Evolutionary conservation across 1,140 invertebrate species (phyloP).

Genomic region (Bradynema listronoti): DNA sequence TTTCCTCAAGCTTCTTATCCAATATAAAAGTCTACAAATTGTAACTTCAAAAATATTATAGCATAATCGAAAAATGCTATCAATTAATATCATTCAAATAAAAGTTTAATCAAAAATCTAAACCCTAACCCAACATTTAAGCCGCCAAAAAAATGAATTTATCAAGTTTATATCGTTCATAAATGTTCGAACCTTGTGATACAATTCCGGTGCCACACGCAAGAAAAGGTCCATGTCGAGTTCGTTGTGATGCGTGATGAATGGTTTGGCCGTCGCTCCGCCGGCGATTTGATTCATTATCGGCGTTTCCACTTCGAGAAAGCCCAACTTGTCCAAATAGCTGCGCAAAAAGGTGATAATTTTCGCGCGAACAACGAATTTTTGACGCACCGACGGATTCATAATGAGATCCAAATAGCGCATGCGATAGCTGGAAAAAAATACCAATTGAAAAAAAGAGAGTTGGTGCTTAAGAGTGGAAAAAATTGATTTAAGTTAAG

Average conservation of each 20-base stretch:
- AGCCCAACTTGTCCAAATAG: conserved; percentile 86
- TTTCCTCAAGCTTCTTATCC: too few species aligned
- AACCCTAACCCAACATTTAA: too few species aligned
- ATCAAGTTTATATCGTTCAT: too few species aligned
- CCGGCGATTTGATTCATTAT: conserved; percentile 99
- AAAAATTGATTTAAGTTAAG: not conserved
- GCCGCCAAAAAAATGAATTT: too few species aligned
- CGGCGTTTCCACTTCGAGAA: conserved; percentile 96
- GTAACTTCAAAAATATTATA: too few species aligned
- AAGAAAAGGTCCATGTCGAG: conserved; percentile 92
- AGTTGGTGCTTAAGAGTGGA: too few species aligned
- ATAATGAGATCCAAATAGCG: conserved; percentile 94
- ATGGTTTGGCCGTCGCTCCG: conserved; percentile 95
- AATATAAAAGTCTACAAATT: too few species aligned
- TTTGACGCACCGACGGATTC: conserved; percentile 80
- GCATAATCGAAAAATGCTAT: too few species aligned
- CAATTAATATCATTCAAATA: too few species aligned
- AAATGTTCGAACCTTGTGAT: conserved; percentile 85
- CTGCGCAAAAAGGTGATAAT: conserved; percentile 82
- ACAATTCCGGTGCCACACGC: conserved; percentile 94
- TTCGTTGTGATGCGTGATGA: conserved; percentile 97
- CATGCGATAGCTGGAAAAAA: conserved; percentile 71
- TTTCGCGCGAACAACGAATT: conserved; percentile 79
- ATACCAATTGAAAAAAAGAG: not conserved
- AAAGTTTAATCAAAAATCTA: too few species aligned